A percentile compares a stretch with the other conserved stretches of the same genome.
phyloP scores from a whole-genome alignment of 2,888 invertebrate genomes.

The Germaria angustata region DNA sequence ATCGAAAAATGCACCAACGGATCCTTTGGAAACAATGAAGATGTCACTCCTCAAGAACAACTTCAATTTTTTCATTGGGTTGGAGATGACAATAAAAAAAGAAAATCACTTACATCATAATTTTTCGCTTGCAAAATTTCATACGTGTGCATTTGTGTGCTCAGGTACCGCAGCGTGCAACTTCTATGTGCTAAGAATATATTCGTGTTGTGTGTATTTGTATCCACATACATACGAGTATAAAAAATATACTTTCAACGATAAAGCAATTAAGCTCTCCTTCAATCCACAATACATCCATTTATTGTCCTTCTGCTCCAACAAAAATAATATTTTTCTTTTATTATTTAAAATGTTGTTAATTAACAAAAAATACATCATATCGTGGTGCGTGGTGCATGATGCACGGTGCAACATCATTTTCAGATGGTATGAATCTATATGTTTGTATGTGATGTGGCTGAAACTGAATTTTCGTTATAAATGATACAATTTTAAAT shows the following conservation, averaged over 20 bases:
- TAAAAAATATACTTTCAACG: constrained; percentile 27
- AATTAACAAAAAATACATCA: constrained; percentile 69
- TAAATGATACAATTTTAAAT: constrained; percentile 49
- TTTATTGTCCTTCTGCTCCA: constrained; percentile 58
- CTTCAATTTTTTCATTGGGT: too few relatives aligned
- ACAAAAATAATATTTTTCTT: constrained; percentile 69
- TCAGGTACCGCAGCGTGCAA: not conserved
- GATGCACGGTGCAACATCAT: constrained; percentile 29
- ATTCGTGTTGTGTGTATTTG: not conserved
- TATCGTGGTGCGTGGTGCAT: constrained; percentile 36
- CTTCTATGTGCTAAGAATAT: not conserved
- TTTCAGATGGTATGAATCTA: not conserved
- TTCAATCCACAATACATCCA: not conserved
- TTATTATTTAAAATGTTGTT: constrained; percentile 71
- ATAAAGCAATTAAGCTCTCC: constrained; percentile 60
- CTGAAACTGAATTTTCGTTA: constrained; percentile 15
- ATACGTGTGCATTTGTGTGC: not conserved
- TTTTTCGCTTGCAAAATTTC: not conserved
- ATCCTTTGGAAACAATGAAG: too few relatives aligned
- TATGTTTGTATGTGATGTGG: not conserved
- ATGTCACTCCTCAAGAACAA: too few relatives aligned
- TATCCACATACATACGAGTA: not conserved
- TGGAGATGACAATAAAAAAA: not conserved
- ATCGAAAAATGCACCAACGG: too few relatives aligned
- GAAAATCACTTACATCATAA: constrained; percentile 8